Evolutionary conservation across 1,140 invertebrate genomes (phyloP), one percentile per base, ranked within the genome.

Genomic region (Tetramorium simillimum): DNA sequence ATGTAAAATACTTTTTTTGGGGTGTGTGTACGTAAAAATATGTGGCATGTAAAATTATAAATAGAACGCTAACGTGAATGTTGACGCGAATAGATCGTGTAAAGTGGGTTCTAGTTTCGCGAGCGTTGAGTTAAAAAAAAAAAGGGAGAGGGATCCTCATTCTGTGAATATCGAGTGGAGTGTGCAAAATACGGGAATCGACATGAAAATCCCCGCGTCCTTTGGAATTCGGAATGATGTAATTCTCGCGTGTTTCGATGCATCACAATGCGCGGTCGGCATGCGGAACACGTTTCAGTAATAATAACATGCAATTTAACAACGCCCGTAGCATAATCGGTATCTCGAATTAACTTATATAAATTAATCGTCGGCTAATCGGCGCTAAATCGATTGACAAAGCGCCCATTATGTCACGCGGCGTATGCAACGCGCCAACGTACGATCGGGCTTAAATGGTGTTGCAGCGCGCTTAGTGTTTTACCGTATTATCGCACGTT

Each of bases 301-400:
- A 53, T 53, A 53, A 70, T 76, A 51, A 24, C 37, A 9, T 40
- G 49, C 21, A 70, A 81, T 70, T 70, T 56, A 56, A 56, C 28
- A 7, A 21, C 16, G 14, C 18, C 4, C 9, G 21, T 21, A 65
- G 14, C 33, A 53, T 81, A 69, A 81, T 81, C 51, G 63, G 5
- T 14, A 28, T n/a, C 3, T 24, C 49, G 58, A n/a, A 81, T 81
- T 81, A 81, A 70, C 21, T 70, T 56, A 58, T 58, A 70, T 16
- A 9, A 81, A 81, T 81, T 81, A 70, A 81, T 81, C 18, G 51
- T 70, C 49, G 63, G 5, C 37, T 81, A 69, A 69, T 69, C n/a
- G 62, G 24, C 28, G 24, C n/a, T 56, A 65, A 72, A 81, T 46
- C 21, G 63, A 70, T 58, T 51, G 78, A 70, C 51, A 12, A 69